Conservation (phyloP, 2,113 vertebrate genomes). For the Opisthocomus hoazin region DNA sequence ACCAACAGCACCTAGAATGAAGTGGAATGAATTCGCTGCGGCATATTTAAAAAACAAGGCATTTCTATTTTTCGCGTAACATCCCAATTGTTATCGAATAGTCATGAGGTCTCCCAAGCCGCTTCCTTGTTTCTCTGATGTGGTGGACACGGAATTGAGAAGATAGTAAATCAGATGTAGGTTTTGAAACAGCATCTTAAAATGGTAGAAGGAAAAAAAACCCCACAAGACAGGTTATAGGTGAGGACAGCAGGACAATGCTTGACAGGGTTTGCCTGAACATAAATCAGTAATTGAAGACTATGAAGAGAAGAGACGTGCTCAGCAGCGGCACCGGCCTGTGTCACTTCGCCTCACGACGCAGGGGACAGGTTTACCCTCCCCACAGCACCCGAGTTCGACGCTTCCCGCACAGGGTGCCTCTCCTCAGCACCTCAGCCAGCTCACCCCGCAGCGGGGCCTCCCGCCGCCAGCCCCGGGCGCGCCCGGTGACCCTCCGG, state of each 20-base stretch:
- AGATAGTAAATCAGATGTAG: accelerated
- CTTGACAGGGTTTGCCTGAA: background rate
- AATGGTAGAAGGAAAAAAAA: background rate
- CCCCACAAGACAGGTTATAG: accelerated
- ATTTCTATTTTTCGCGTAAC: background rate
- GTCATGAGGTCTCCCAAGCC: background rate
- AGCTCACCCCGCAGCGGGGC: too few relatives aligned
- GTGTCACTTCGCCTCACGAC: accelerated
- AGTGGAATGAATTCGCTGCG: background rate
- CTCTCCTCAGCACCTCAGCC: background rate
- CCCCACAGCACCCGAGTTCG: accelerated
- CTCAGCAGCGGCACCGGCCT: accelerated
- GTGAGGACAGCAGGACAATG: background rate
- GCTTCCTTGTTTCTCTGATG: background rate
- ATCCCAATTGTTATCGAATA: background rate
- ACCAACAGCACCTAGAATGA: conserved; percentile 19
- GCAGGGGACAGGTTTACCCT: background rate
- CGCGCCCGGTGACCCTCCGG: too few relatives aligned
- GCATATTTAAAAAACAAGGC: background rate
- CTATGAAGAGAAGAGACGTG: accelerated
- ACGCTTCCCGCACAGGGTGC: accelerated
- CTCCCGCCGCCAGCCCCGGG: background rate
- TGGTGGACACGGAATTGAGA: background rate
- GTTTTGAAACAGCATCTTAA: background rate
- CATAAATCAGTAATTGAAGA: background rate